Evolutionary conservation across 1,140 invertebrate species (phyloP).

Genomic region (Apis florea): DNA sequence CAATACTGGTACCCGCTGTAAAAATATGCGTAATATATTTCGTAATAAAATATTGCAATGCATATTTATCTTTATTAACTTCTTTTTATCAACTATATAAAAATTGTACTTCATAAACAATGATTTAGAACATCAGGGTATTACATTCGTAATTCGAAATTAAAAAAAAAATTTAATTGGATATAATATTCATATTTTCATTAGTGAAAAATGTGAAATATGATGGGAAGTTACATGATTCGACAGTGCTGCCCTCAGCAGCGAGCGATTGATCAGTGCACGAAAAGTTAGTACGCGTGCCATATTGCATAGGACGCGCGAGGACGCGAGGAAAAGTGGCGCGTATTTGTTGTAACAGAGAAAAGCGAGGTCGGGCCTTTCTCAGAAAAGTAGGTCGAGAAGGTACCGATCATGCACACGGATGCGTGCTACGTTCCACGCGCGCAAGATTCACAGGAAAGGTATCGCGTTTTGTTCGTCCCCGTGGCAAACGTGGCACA

Average conservation of each 20-base stretch:
- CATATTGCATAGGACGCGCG: conserved; percentile 52
- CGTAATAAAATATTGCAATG: background rate
- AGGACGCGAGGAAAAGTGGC: conserved; percentile 71
- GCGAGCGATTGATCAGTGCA: background rate
- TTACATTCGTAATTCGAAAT: background rate
- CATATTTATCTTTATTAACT: background rate
- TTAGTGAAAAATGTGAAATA: background rate
- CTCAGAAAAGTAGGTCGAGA: conserved; percentile 75
- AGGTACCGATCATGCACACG: conserved; percentile 64
- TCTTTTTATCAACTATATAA: too few relatives aligned
- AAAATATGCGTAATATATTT: background rate
- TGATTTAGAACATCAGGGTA: background rate
- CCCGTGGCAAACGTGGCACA: conserved; percentile 53
- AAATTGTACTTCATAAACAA: too few relatives aligned
- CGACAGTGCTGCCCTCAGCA: conserved; percentile 25
- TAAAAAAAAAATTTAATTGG: background rate
- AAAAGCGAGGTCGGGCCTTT: conserved; percentile 77
- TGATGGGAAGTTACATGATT: background rate
- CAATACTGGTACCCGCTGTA: background rate
- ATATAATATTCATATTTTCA: background rate
- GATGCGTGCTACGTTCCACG: conserved; percentile 34
- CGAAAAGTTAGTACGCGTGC: conserved; percentile 4
- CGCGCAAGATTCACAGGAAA: conserved; percentile 48
- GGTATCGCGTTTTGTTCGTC: conserved; percentile 25
- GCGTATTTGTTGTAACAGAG: conserved; percentile 69